Percentiles rank a stretch among this genome's conserved stretches.
Evolutionary conservation across 23 tunicate genomes (phyloP).

Genomic region (Botrylloides violaceus): DNA sequence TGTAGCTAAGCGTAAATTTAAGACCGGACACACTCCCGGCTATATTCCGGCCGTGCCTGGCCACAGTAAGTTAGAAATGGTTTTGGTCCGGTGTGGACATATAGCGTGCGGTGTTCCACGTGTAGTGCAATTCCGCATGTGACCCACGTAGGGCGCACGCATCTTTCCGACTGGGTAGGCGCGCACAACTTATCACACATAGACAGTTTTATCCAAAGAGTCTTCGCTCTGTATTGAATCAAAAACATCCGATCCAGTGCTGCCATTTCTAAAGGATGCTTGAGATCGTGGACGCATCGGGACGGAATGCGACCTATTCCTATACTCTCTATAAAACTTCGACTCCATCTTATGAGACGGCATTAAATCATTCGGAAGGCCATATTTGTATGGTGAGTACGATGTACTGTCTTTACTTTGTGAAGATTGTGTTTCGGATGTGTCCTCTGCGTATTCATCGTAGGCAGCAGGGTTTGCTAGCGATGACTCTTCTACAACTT

Average conservation of each 20-base stretch:
- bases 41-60: no score
- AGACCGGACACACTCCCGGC: no score
- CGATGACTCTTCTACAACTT: neutral
- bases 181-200: neutral
- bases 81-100: no score
- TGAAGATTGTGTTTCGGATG: neutral
- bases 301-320: neutral
- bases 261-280: neutral
- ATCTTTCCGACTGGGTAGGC: no score
- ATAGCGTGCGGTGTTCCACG: no score
- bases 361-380: no score
- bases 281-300: neutral
- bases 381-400: neutral
- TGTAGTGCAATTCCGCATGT: no score
- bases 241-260: neutral
- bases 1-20: no score
- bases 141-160: no score
- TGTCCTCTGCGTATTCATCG: neutral
- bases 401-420: neutral
- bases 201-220: neutral
- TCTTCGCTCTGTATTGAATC: neutral
- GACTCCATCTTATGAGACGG: neutral
- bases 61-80: no score
- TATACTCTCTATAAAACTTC: neutral
- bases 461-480: neutral